Conservation (phyloP, 2,113 vertebrate species). For the Motacilla tschutschensis region DNA sequence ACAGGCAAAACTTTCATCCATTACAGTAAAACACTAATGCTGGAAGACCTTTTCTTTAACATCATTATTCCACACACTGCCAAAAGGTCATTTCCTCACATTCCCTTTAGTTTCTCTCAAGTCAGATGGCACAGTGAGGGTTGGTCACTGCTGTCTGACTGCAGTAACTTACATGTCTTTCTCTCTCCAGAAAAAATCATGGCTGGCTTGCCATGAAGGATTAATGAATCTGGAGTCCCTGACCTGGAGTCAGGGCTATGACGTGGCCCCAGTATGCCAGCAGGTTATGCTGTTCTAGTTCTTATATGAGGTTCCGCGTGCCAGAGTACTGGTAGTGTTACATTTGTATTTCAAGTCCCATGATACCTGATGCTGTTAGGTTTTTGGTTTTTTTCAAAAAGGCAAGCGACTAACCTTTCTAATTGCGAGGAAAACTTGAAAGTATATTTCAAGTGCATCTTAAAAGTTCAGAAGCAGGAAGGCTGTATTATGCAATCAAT, state of each 20-base stretch:
- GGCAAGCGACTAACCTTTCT: not conserved
- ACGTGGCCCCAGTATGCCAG: fast-evolving
- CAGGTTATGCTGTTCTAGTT: not conserved
- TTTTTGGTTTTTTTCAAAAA: not conserved
- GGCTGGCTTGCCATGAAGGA: not conserved
- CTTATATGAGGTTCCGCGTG: not conserved
- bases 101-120: not conserved
- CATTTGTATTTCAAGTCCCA: not conserved
- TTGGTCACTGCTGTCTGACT: not conserved
- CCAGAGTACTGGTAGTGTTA: not conserved
- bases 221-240: not conserved
- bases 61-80: not conserved
- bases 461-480: not conserved
- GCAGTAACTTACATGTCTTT: not conserved
- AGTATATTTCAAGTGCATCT: not conserved
- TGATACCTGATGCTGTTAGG: not conserved
- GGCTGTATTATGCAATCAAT: not conserved
- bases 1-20: not conserved
- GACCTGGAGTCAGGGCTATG: not conserved
- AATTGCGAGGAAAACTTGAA: not conserved
- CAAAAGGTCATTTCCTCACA: not conserved
- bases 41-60: not conserved
- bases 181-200: not conserved
- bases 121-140: not conserved
- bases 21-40: not conserved